These are phyloP conservation scores for Scyliorhinus canicula DNA, from an alignment of 2,797 vertebrate genomes.

Conservation along the genomic window DNA sequence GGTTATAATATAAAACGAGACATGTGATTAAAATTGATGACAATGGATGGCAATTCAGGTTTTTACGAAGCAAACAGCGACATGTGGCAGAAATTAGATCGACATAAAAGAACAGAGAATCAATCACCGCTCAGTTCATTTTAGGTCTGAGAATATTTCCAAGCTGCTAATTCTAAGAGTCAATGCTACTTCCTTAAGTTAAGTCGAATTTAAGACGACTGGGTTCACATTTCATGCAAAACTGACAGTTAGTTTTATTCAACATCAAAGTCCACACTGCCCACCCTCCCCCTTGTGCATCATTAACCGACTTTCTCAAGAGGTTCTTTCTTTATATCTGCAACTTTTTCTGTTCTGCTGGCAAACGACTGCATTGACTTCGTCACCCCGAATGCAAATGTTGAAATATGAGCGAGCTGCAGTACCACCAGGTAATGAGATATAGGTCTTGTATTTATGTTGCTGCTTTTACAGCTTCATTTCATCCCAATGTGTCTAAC, in stretches of 20 bases:
- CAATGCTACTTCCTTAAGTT: neutral
- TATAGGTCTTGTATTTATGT: neutral
- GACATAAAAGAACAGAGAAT: neutral
- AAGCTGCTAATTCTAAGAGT: neutral
- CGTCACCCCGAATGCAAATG: no score
- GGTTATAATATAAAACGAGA: rapidly evolving
- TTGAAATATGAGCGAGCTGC: no score
- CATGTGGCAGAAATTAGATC: neutral
- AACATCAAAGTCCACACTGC: no score
- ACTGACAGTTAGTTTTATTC: neutral
- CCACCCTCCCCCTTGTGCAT: no score
- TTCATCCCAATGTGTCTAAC: neutral
- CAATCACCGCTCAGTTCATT: neutral
- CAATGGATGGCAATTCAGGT: neutral
- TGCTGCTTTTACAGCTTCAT: neutral
- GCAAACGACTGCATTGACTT: neutral
- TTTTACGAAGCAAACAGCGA: no score
- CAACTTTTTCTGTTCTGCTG: neutral
- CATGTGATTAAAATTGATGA: neutral
- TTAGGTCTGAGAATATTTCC: neutral
- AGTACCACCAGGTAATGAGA: no score
- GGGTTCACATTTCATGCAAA: neutral
- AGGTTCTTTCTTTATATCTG: neutral
- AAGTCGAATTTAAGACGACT: neutral
- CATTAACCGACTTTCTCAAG: no score